Base-by-base conservation (phyloP, 2,888 invertebrate species). In the Drosophila pseudotalamancana region DNA sequence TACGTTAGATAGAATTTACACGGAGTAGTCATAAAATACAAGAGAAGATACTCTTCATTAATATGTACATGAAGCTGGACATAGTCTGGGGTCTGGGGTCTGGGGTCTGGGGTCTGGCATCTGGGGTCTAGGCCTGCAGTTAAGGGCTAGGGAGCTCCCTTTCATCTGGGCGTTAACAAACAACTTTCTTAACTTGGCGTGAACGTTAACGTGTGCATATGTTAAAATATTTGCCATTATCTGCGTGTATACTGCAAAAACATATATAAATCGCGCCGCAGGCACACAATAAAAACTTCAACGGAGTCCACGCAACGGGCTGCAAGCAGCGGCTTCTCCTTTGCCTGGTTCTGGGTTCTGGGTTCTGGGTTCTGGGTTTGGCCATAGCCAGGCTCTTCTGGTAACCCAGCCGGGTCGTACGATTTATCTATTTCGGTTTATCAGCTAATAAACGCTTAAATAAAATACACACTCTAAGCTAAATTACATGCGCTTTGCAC, bases 401-500 rank as follows among this genome's bases (percentile, higher is more conserved):
- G 32, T 12, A 27, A 45, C 29, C 27, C 43, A 18, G 35, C 32
- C 48, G 34, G 34, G 48, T 49, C 40, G 18, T 37, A 66, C 63
- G 79, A 83, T 85, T 83, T 84, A 84, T 84, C 83, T 84, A 68
- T 80, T 83, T 83, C 67, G 66, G 80, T 80, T 86, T 86, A 84
- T 84, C 83, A 86, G 83, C 83, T 84, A 84, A 84, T 84, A 84
- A 86, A 84, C 86, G 84, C 84, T 85, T 83, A 77, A 84, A 86
- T 86, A 84, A 84, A 84, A 83, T 84, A 86, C 84, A 86, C 83
- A 84, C 84, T 84, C 76, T 72, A 70, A 83, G 84, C 80, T 68
- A 84, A 86, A 86, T 86, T 80, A 83, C 76, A 70, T 72, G 80
- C 70, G 70, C 72, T 74, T 67, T 78, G 66, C 64, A 59, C 72